Base-by-base conservation (phyloP, 2,797 vertebrate species). In the Rhinogobio ventralis region DNA sequence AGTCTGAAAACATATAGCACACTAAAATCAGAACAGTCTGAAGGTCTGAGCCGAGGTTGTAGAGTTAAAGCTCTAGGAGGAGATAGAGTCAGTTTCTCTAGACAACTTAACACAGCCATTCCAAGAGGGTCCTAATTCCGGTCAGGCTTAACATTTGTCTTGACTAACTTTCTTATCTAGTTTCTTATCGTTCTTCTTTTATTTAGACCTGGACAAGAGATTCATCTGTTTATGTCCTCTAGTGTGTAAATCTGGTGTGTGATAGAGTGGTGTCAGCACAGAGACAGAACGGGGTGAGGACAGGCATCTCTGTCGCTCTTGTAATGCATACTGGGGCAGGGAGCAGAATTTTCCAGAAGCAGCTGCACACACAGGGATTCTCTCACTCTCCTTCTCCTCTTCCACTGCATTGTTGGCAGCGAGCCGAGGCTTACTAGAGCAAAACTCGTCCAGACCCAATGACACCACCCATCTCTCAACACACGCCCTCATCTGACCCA, bases 321-420 rank as follows among this genome's bases (percentile, higher is more conserved):
- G 92, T 93, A 92, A 93, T 93, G 96, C 94, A 94, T 96, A 96
- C 95, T 95, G 94, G 95, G 95, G 92, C 94, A 84, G 84, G 94
- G 93, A 93, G 93, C 93, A 96, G 97, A 97, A 96, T 96, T 96
- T 98, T 98, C 97, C 96, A 97, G 96, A 97, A 97, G 96, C 96
- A 97, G 96, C 97, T 97, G 96, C 96, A 95, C 94, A 94, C 94
- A 92, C 96, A 95, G 96, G 91, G 91, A 87, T 89, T 93, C 93
- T 92, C 90, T 92, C 90, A 84, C 90, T 89, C 79, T 82, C 45
- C 68, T 81, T 83, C 72, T 79, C 39, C 14, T 83, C 83, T 93
- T 91, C 88, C 90, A 92, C 93, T 93, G 95, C 95, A 96, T 94
- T 92, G 93, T 91, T 97, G 97, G 97, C 95, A 51, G 1, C 39